Conservation (phyloP, 2,888 invertebrate genomes). For the Drosophila parthenogenetica region DNA sequence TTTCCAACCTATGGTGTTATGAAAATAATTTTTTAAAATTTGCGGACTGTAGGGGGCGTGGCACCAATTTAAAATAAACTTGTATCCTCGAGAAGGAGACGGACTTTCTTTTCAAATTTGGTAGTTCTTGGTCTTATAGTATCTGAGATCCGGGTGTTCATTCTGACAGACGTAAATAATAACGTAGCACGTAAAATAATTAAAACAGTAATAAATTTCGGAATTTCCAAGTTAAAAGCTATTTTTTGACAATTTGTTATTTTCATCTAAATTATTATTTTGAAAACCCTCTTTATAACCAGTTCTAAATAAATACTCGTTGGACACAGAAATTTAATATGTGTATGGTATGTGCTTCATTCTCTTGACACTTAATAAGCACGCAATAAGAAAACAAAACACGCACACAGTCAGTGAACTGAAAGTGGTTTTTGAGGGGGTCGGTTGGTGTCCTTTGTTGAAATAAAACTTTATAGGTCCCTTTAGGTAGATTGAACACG, state of each 20-base stretch:
- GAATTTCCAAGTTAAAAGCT: no score
- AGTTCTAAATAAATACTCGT: conserved; percentile 22
- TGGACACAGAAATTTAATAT: conserved; percentile 59
- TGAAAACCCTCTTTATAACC: conserved; percentile 23
- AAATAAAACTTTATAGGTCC: conserved; percentile 74
- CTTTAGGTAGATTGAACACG: conserved; percentile 77
- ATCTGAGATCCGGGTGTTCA: no score
- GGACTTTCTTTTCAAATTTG: no score
- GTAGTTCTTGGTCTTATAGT: no score
- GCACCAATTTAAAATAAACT: no score
- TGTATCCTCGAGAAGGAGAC: no score
- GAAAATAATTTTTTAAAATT: no score
- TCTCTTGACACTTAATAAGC: conserved; percentile 50
- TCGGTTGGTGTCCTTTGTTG: conserved; percentile 52
- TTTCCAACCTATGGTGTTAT: no score
- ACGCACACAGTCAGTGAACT: conserved; percentile 32
- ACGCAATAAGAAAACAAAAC: conserved; percentile 32
- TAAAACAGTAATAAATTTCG: no score
- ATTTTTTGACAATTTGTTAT: neutral
- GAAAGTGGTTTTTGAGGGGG: conserved; percentile 35
- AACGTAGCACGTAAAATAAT: no score
- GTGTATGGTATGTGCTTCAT: conserved; percentile 53
- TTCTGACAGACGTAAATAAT: no score
- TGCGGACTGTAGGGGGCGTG: no score
- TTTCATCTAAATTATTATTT: neutral